Base-by-base conservation (phyloP, 2,888 invertebrate genomes). In the Scaptomyza polygonia region DNA sequence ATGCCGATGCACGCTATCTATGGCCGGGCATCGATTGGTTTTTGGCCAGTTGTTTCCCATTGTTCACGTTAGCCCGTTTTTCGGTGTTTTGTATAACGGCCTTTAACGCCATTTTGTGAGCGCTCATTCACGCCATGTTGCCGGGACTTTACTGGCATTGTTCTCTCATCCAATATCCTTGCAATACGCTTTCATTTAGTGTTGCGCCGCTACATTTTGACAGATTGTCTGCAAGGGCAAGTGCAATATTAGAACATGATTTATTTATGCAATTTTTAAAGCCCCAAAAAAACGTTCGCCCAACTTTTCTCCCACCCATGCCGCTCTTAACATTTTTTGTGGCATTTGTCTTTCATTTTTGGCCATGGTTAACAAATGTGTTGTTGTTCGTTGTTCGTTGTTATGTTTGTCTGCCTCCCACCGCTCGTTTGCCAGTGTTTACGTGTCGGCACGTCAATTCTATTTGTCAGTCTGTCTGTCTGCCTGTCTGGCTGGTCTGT, bases 201-300 rank as follows among this genome's bases (percentile, higher is more conserved):
- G 39, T 27, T 39, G 16, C 16, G 16, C 39, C 16, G 36, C 56
- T 67, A 62, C 81, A 65, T 70, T 78, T 73, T 86, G 86, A 88
- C 83, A 88, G 88, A 88, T 88, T 88, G 87, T 74, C 73, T 73
- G 77, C 89, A 80, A 86, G 86, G 86, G 79, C 89, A 88, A 88
- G 84, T 83, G 88, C 86, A 88, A 86, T 86, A 88, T 90, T 89
- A 88, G 86, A 88, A 79, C 86, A 88, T 90, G 88, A 88, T 88
- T 88, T 88, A 88, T 88, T 86, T 87, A 90, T 88, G 89, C 88
- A 89, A 90, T 88, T 88, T 88, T 86, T 86, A 86, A 57, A 68
- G 68, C 74, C 48, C 48, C 30, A 74, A 81, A 69, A 58, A 82
- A 69, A 58, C 70, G 64, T 67, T 57, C 51, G 54, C 21, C 48